Base-by-base conservation (phyloP, 2,797 vertebrate genomes). In the Fringilla coelebs region DNA sequence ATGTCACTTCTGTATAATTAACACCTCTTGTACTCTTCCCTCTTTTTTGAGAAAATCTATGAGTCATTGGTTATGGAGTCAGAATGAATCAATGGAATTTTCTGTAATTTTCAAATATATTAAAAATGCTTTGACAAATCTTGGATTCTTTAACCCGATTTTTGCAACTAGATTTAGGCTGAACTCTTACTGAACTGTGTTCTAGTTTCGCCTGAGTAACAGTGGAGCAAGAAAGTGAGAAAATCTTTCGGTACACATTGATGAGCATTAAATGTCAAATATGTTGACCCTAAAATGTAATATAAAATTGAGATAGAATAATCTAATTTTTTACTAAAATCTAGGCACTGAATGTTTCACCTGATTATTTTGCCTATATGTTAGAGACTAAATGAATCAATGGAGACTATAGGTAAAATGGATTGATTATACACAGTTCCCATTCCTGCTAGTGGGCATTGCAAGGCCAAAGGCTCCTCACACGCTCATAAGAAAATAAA, bases 131-230 rank as follows among this genome's bases (percentile, higher is more conserved):
- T 63, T 1, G 24, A 63, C 38, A 80, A 80, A 61, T 38, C 52
- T 55, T 46, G 19, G 17, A 46, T 83, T 80, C 58, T 94, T 88
- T 62, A 88, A 78, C 32, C n/a, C 84, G 51, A 76, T 88, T 93
- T 80, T 62, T 85, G 52, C 28, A 66, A 66, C 19, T 88, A 29
- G 55, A 25, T 84, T 93, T 63, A 88, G 36, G 17, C 18, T 96
- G 83, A 94, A 93, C 83, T 88, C 40, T 78, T 51, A 66, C 22
- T 94, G 85, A 94, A 91, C 79, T 90, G 48, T 61, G 5, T 54
- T 78, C 46, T 29, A 90, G 45, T 94, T 93, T 90, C 4, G 3
- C 41, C 5, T 5, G 68, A 80, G n/a, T 68, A 77, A 41, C 25
- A 86, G 58, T 15, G 43, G 83, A 84, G 32, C 36, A 85, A 70